Evolutionary conservation across 2,113 vertebrate genomes (phyloP).

Genomic region (Noturus placidus): DNA sequence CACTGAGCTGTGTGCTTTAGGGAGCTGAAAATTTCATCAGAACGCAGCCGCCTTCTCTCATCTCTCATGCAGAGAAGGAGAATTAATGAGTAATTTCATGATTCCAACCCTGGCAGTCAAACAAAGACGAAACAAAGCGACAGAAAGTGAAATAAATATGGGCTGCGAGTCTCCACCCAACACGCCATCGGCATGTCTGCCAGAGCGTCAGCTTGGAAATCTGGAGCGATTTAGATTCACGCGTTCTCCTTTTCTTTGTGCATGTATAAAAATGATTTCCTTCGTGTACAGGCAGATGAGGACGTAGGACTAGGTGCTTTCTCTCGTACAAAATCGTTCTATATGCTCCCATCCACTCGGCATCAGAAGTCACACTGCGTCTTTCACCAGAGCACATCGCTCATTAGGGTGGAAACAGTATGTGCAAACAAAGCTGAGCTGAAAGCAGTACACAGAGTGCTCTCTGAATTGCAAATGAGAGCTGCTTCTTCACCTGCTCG

Average conservation of each 20-base stretch:
- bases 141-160: slow-evolving; percentile 30
- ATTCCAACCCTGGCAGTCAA: slow-evolving; percentile 26
- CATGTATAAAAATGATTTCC: not conserved
- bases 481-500: slow-evolving; percentile 69
- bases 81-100: slow-evolving; percentile 36
- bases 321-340: not conserved
- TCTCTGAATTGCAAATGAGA: slow-evolving; percentile 71
- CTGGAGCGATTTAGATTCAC: not conserved
- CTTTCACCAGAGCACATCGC: slow-evolving; percentile 46
- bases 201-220: not conserved
- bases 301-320: not conserved
- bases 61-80: slow-evolving; percentile 20
- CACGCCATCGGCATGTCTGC: not conserved
- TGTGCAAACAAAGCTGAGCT: slow-evolving; percentile 71
- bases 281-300: not conserved
- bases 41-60: slow-evolving; percentile 17
- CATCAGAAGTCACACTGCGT: not conserved
- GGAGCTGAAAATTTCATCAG: slow-evolving; percentile 38
- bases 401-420: slow-evolving; percentile 74
- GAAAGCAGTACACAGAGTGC: slow-evolving; percentile 47
- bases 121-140: slow-evolving; percentile 25
- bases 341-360: not conserved
- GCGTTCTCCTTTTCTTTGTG: not conserved
- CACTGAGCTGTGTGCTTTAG: slow-evolving; percentile 31
- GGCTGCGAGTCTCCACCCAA: not conserved